Evolutionary conservation across 64 coral and sea anemone species (phyloP).

Genomic region (Pocillopora verrucosa): DNA sequence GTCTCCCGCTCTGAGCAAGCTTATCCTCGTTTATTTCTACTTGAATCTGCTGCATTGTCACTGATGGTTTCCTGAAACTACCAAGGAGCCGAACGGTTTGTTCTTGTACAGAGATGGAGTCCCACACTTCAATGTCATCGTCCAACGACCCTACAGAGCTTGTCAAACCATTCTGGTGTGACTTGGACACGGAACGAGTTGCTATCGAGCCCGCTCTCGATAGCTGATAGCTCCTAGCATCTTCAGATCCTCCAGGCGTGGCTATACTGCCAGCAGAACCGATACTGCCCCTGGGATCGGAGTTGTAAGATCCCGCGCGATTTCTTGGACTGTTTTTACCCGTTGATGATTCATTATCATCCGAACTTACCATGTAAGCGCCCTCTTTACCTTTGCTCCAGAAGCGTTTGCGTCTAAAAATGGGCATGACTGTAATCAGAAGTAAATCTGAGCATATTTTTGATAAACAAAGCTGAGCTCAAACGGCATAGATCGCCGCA

Average conservation of each 20-base stretch:
- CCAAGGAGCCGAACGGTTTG: not conserved
- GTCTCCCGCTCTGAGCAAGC: not conserved
- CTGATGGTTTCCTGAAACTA: not conserved
- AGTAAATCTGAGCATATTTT: not conserved
- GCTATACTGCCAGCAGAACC: not conserved
- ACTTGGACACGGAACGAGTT: not conserved
- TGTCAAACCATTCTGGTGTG: too few species aligned
- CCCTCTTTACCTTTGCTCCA: not conserved
- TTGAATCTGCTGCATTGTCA: constrained; percentile 11
- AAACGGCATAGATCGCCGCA: not conserved
- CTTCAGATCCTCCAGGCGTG: not conserved
- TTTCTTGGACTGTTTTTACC: not conserved
- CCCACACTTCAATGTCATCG: not conserved
- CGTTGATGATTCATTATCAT: not conserved
- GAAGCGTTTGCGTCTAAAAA: constrained; percentile 12
- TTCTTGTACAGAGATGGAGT: not conserved
- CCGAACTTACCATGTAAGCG: not conserved
- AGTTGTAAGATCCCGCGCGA: not conserved
- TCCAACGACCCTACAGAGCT: not conserved
- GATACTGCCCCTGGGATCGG: not conserved
- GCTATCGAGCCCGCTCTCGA: not conserved
- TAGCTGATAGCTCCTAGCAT: not conserved
- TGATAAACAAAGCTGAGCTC: not conserved
- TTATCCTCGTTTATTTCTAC: not conserved
- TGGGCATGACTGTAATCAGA: not conserved